phyloP scores from a whole-genome alignment of 1,140 invertebrate species.

The Rhyacophila brunnea region DNA sequence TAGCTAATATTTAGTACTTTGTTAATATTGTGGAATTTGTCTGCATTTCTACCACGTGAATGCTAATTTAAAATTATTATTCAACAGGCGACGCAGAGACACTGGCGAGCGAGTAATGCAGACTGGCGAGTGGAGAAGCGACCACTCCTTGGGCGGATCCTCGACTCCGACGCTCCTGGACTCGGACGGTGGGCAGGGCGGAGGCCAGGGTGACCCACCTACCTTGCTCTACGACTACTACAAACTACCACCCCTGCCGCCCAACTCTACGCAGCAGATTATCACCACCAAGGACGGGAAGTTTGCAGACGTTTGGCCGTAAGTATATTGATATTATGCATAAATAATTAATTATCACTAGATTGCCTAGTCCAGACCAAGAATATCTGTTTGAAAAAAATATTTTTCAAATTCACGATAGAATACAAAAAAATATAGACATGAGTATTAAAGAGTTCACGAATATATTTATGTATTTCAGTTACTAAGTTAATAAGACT shows the following conservation, averaged over 20 bases:
- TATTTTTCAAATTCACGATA: too few species aligned
- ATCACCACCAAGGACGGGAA: conserved; percentile 49
- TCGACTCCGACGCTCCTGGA: conserved; percentile 1
- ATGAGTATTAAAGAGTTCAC: too few species aligned
- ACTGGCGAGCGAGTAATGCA: conserved; percentile 48
- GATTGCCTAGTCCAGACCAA: too few species aligned
- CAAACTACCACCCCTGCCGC: conserved; percentile 50
- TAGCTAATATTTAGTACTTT: too few species aligned
- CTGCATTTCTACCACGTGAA: too few species aligned
- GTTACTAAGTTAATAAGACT: too few species aligned
- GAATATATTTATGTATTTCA: too few species aligned
- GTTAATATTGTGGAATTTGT: too few species aligned
- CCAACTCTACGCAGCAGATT: conserved; percentile 40
- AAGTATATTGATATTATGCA: conserved; percentile 37
- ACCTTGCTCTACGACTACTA: conserved; percentile 50
- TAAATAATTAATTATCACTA: too few species aligned
- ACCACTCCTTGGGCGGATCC: conserved; percentile 5
- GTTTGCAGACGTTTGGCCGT: conserved; percentile 48
- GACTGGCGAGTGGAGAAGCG: conserved; percentile 42
- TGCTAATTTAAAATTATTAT: too few species aligned
- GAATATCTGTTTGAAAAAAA: too few species aligned
- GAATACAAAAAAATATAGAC: too few species aligned
- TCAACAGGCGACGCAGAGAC: conserved; percentile 52
- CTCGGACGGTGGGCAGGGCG: conserved; percentile 2
- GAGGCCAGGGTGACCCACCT: conserved; percentile 16